A percentile compares a stretch with the other conserved stretches of the same genome.
These are phyloP conservation scores for Planococcus citri DNA, from an alignment of 1,140 invertebrate genomes.

Conservation along the genomic window DNA sequence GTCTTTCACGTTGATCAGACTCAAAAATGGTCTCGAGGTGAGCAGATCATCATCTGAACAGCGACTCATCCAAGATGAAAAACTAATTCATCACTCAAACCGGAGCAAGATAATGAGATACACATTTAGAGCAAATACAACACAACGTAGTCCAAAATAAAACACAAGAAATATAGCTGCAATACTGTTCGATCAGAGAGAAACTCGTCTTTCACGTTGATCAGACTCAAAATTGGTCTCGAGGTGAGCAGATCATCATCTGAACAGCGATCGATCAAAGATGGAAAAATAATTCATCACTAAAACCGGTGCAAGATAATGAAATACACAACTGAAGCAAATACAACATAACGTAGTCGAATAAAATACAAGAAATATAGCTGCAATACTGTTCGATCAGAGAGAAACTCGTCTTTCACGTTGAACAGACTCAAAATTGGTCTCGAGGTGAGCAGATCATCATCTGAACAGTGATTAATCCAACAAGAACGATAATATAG, in stretches of 20 bases:
- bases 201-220: neutral
- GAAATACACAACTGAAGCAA: no score
- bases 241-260: neutral
- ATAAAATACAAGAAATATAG: no score
- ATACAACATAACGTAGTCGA: no score
- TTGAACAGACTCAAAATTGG: neutral
- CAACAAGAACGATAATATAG: no score
- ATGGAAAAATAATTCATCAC: no score
- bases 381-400: no score
- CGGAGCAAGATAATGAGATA: no score
- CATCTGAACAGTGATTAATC: neutral
- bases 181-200: no score
- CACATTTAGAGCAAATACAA: no score
- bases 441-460: neutral
- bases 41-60: neutral
- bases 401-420: neutral
- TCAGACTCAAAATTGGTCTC: conserved; percentile 10
- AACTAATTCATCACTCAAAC: conserved; percentile 1
- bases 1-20: conserved; percentile 5
- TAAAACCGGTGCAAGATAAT: neutral
- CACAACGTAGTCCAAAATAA: no score
- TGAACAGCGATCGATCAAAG: neutral
- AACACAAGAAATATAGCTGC: no score
- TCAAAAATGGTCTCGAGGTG: neutral
- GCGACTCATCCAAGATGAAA: no score